These are phyloP conservation scores for Carassius gibelio DNA, from an alignment of 2,113 vertebrate genomes.

Conservation along the genomic window DNA sequence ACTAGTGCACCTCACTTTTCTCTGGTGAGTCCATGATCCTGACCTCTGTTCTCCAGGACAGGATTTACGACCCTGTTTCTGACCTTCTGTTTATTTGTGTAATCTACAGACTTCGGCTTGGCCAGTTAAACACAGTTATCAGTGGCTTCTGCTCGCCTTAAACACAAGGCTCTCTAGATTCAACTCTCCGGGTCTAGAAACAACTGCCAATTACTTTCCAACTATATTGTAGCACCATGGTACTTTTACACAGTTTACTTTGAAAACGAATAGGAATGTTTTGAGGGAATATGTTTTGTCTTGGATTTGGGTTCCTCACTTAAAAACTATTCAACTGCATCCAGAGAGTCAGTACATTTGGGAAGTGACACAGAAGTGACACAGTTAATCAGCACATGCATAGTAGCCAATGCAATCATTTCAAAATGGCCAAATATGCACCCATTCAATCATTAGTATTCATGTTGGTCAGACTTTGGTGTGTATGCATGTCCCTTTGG, in stretches of 20 bases:
- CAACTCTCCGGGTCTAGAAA: too few relatives aligned
- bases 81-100: background rate
- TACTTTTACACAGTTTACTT: background rate
- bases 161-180: background rate
- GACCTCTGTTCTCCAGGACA: background rate
- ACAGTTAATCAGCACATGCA: too few relatives aligned
- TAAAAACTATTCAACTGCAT: background rate
- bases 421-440: background rate
- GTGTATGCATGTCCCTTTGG: background rate
- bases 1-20: too few relatives aligned
- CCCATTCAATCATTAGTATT: background rate
- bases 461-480: background rate
- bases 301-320: background rate
- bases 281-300: background rate
- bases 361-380: background rate
- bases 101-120: background rate
- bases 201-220: background rate
- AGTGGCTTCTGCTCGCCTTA: background rate
- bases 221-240: too few relatives aligned
- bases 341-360: background rate
- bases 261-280: background rate
- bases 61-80: background rate
- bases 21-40: too few relatives aligned
- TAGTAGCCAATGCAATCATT: background rate
- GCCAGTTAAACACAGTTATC: background rate